Percentiles rank a stretch among this genome's conserved stretches.
phyloP scores from a whole-genome alignment of 1,140 invertebrate genomes.

The Protaetia brevitarsis region DNA sequence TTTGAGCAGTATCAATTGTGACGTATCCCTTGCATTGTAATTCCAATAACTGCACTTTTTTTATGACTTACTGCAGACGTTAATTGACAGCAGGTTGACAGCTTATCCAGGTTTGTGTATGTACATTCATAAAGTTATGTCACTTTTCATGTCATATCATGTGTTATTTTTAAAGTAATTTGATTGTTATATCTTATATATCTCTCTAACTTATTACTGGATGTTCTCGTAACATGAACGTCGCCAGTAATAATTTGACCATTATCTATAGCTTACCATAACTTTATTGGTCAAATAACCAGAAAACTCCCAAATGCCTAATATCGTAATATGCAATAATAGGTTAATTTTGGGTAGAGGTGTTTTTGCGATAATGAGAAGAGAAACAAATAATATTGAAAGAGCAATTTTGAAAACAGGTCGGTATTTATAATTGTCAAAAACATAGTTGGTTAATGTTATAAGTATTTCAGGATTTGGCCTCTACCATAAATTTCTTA shows the following conservation, averaged over 20 bases:
- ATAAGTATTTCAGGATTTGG: conserved; percentile 25
- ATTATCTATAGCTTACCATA: neutral
- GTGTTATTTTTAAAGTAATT: too few relatives aligned
- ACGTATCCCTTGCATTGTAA: too few relatives aligned
- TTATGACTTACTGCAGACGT: too few relatives aligned
- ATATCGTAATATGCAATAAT: neutral
- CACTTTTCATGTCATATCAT: too few relatives aligned
- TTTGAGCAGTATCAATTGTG: too few relatives aligned
- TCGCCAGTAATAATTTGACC: neutral
- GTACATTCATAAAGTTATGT: too few relatives aligned
- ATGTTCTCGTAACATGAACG: neutral
- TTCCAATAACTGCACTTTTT: too few relatives aligned
- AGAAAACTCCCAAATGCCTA: neutral
- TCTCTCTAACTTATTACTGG: too few relatives aligned
- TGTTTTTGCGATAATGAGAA: neutral
- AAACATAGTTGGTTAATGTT: neutral
- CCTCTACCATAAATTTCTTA: conserved; percentile 20
- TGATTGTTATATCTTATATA: too few relatives aligned
- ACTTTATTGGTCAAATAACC: neutral
- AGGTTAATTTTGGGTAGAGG: neutral
- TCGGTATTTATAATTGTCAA: neutral
- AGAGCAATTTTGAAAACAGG: conserved; percentile 17
- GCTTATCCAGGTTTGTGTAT: too few relatives aligned
- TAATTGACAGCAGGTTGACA: too few relatives aligned
- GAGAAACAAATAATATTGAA: conserved; percentile 1